A percentile compares a stretch with the other conserved stretches of the same genome.
Evolutionary conservation across 2,797 vertebrate species (phyloP).

Genomic region (Microhierax caerulescens): DNA sequence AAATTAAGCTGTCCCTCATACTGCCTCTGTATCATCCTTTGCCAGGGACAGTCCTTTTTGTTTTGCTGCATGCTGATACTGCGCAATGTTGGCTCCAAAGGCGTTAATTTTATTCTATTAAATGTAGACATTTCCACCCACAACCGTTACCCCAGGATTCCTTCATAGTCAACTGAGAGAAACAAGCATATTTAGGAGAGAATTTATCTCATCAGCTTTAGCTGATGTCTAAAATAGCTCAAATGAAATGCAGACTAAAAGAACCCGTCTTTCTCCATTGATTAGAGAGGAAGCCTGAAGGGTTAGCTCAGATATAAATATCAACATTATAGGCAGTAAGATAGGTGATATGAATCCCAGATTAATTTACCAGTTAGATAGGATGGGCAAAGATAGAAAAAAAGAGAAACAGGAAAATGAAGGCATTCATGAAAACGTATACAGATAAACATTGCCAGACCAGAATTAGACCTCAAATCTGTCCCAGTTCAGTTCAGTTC

Average conservation of each 20-base stretch:
- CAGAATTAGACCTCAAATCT: background rate
- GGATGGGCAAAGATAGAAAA: background rate
- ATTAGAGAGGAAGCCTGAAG: constrained; percentile 60
- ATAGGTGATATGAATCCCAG: constrained; percentile 43
- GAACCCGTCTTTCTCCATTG: constrained; percentile 46
- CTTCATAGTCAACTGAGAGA: constrained; percentile 2
- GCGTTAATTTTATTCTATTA: background rate
- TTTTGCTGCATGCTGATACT: background rate
- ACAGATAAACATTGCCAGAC: background rate
- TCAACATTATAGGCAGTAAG: constrained; percentile 22
- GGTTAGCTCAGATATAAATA: constrained; percentile 41
- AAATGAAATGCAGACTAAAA: constrained; percentile 45
- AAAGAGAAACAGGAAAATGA: background rate
- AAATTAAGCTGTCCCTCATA: background rate
- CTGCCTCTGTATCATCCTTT: background rate
- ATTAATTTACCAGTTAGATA: background rate
- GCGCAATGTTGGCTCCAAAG: background rate
- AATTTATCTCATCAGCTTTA: constrained; percentile 34
- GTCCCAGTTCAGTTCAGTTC: background rate
- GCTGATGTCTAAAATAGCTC: constrained; percentile 44
- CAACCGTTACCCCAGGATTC: background rate
- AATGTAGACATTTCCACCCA: background rate
- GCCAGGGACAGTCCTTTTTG: background rate
- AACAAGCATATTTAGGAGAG: constrained; percentile 33
- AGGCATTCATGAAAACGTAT: background rate